Base-by-base conservation (phyloP, 2,888 invertebrate species). In the Cephus spinipes region DNA sequence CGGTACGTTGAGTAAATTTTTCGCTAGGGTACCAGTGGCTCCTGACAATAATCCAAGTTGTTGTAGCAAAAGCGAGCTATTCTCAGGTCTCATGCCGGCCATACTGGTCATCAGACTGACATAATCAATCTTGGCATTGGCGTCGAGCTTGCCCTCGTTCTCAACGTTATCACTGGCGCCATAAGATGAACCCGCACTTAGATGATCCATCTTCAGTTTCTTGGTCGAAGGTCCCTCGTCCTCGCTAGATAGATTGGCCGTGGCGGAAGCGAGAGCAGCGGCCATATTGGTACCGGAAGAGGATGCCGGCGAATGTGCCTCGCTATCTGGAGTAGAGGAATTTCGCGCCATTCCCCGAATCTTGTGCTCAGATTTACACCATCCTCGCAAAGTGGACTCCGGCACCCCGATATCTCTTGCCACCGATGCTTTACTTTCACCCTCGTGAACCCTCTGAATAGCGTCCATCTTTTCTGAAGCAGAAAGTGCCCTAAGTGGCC, bases 341-440 rank as follows among this genome's bases (percentile, higher is more conserved):
- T 95, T 94, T 12, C 95, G 93, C 36, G 95, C 95, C 88, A 95
- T 94, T 90, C 95, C 94, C 83, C 95, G 92, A 4, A 95, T 92
- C 91, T 97, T 97, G 86, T 96, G 95, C 89, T 96, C 96, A 89
- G 96, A 96, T 91, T 97, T 97, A 92, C 97, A 97, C 97, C 97
- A 97, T 79, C 97, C 97, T 4, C 97, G 94, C 30, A 97, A 92
- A 12, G 97, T 97, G 3, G 96, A 97, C 91, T 97, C 97, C 0
- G 97, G 97, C 31, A 97, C 96, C 68, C 96, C 96, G 88, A 97
- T 96, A 90, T 96, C 96, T 4, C 97, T 93, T 2, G 97, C 97
- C 1, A 97, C 97, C 0, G 96, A 96, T 3, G 97, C 97, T 89
- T 97, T 97, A 78, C 96, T 96, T 91, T 97, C 96, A 76, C 97